Evolutionary conservation across 1,140 invertebrate genomes (phyloP), one percentile per base, ranked within the genome.

Genomic region (Bombus fervidus): DNA sequence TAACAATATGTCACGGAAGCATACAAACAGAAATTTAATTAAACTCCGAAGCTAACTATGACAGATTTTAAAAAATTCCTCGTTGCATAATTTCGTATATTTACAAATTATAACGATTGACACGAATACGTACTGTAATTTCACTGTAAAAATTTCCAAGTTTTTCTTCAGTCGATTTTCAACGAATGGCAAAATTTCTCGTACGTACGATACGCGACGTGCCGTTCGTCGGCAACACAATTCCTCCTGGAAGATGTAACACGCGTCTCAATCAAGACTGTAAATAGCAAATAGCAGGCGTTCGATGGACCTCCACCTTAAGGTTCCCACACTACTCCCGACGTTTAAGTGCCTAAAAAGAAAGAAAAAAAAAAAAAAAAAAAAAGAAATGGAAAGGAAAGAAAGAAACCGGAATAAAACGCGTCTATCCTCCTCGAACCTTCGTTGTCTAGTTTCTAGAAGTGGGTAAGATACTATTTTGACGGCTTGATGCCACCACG

Each of bases 301-400:
- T 86, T 86, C 88, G 82, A 83, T 80, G 86, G 71, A 64, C 75
- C 89, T 77, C 89, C 83, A 83, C 71, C 89, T 86, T 83, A 80
- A 91, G 86, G 86, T 90, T 90, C 86, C 80, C 86, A 81, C 53
- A 57, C 64, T 83, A 90, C 77, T 91, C 87, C 89, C 89, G 83
- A 91, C 80, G 83, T 91, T 91, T 91, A 91, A 91, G 89, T 91
- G 89, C 89, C 89, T 91, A 91, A 88, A 81, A 47, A 83, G 69
- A 62, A 64, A 64, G 22, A 62, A 39, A 41, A 22, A 77, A 18
- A 76, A 76, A 39, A 62, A 39, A 41, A 22, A 77, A n/a, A 76
- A 75, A n/a, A n/a, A n/a, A n/a, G n/a, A 43, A 89, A 57, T 28
- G 4, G 34, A 37, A 90, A 28, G 25, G 39, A 90, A 47, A 43